phyloP scores from a whole-genome alignment of 2,797 vertebrate species.

The Pipistrellus nathusii region DNA sequence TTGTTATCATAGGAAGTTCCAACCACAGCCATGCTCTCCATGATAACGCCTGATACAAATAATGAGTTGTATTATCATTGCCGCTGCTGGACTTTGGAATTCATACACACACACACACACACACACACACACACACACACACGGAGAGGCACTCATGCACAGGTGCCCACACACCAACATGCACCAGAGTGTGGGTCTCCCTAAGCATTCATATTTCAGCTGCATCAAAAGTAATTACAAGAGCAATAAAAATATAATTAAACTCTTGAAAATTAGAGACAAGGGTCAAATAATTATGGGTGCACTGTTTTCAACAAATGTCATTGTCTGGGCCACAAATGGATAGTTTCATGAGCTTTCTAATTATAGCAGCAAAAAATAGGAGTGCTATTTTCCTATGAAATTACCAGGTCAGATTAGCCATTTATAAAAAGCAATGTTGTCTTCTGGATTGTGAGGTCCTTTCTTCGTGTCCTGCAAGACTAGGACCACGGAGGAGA shows the following conservation, averaged over 20 bases:
- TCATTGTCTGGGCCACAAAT: background rate
- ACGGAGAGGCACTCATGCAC: background rate
- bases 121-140: too few relatives aligned
- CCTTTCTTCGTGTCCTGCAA: background rate
- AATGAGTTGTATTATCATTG: background rate
- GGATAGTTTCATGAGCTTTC: background rate
- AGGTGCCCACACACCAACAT: accelerated
- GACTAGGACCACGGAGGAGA: background rate
- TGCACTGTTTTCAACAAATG: background rate
- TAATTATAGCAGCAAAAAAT: background rate
- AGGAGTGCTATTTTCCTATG: background rate
- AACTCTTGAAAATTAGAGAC: background rate
- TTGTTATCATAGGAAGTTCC: background rate
- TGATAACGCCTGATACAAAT: background rate
- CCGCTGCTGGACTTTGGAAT: background rate
- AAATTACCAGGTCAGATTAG: constrained; percentile 6
- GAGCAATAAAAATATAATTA: constrained; percentile 26
- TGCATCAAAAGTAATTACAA: background rate
- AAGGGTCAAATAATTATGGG: background rate
- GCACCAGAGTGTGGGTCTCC: accelerated
- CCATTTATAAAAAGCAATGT: background rate
- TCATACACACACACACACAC: background rate
- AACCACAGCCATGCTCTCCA: background rate
- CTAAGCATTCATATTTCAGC: accelerated
- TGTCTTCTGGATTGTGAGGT: background rate